Conservation (phyloP, 2,113 vertebrate species). For the Vimba vimba region DNA sequence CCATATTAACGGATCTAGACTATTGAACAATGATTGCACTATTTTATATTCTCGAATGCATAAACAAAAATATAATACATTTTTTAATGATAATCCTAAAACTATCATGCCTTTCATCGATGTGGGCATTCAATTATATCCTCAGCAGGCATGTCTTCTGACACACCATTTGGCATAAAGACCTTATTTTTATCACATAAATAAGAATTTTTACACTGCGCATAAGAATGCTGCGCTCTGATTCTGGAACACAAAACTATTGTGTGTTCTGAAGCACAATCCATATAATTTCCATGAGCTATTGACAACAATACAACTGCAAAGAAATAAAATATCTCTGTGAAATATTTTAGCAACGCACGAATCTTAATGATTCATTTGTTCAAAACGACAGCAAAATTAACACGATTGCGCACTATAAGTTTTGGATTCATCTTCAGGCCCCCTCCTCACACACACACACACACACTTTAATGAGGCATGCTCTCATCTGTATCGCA, state of each 20-base stretch:
- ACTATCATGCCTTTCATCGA: neutral
- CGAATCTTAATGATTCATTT: neutral
- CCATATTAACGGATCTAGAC: neutral
- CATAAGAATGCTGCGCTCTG: slow-evolving; percentile 1
- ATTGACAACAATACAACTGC: neutral
- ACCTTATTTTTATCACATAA: neutral
- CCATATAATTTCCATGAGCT: neutral
- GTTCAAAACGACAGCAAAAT: neutral
- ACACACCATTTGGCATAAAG: neutral
- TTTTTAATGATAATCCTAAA: neutral
- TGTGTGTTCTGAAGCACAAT: neutral
- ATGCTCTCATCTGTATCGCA: neutral
- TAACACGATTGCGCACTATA: neutral
- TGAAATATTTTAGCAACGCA: neutral
- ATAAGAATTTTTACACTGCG: neutral
- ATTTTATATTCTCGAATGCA: neutral
- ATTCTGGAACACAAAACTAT: neutral
- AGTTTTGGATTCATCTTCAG: slow-evolving; percentile 1
- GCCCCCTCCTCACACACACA: neutral
- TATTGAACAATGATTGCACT: neutral
- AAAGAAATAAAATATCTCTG: neutral
- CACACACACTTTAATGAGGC: slow-evolving; percentile 28
- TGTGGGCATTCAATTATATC: neutral
- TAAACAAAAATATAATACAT: neutral
- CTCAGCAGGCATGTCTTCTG: neutral